These are phyloP conservation scores for Mormoops blainvillei DNA, from an alignment of 2,113 vertebrate species.

Conservation along the genomic window DNA sequence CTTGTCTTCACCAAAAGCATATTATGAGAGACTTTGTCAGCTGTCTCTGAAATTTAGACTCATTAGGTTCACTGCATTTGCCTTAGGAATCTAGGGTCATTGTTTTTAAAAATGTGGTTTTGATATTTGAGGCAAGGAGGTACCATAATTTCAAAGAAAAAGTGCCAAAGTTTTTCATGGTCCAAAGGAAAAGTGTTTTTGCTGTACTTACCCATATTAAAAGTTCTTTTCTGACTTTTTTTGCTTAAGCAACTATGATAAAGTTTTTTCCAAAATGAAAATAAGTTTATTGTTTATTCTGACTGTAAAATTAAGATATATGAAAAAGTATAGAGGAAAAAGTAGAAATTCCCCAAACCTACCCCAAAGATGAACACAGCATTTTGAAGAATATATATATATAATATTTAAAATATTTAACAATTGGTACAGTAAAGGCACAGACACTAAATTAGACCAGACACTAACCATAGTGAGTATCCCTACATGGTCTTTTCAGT, in stretches of 20 bases:
- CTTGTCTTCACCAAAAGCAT: not conserved
- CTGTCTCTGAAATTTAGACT: not conserved
- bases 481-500: not conserved
- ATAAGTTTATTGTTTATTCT: not conserved
- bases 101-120: not conserved
- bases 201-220: not conserved
- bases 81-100: not conserved
- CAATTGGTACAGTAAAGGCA: not conserved
- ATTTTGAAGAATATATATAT: not conserved
- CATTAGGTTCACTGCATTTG: not conserved
- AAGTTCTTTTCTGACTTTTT: not conserved
- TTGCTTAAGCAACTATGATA: not conserved
- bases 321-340: not conserved
- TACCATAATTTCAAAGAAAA: not conserved
- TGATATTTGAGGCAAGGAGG: not conserved
- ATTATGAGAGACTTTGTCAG: not conserved
- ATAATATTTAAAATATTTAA: not conserved
- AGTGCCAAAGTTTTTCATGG: not conserved
- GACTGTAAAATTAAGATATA: not conserved
- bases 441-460: not conserved
- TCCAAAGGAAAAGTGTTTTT: not conserved
- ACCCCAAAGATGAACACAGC: not conserved
- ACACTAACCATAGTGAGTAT: not conserved
- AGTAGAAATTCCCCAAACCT: not conserved
- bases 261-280: not conserved